Percentiles rank a stretch among this genome's conserved stretches.
Evolutionary conservation across 2,888 invertebrate genomes (phyloP).

Genomic region (Steinernema scapterisci): DNA sequence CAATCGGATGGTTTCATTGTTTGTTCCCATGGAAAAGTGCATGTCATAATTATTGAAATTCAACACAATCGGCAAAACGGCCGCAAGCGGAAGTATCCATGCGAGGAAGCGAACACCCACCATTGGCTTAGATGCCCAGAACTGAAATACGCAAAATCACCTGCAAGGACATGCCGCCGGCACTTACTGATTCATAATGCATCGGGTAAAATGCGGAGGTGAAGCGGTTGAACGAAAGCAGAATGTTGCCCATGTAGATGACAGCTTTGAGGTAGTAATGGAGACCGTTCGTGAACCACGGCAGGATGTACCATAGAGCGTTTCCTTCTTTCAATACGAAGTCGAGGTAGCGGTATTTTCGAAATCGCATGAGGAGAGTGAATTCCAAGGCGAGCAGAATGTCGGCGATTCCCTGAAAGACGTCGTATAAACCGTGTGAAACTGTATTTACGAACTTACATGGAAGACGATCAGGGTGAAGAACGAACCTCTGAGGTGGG

Average conservation of each 20-base stretch:
- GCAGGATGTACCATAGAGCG: slow-evolving; percentile 6
- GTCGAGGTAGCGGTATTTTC: slow-evolving; percentile 21
- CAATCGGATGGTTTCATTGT: slow-evolving; percentile 2
- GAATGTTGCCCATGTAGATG: slow-evolving; percentile 25
- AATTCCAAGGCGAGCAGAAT: background rate
- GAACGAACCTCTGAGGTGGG: background rate
- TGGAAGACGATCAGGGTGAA: slow-evolving; percentile 6
- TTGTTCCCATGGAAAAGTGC: background rate
- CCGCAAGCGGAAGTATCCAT: slow-evolving; percentile 5
- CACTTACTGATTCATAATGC: slow-evolving; percentile 12
- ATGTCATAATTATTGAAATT: background rate
- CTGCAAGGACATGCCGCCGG: background rate
- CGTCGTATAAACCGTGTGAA: background rate
- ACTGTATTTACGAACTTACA: background rate
- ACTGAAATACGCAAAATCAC: background rate
- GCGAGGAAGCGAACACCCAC: slow-evolving; percentile 1
- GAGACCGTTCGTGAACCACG: slow-evolving; percentile 9
- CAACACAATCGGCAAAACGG: slow-evolving; percentile 6
- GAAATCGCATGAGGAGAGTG: background rate
- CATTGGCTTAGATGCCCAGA: slow-evolving; percentile 1
- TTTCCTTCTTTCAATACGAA: background rate
- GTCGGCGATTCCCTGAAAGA: slow-evolving; percentile 1
- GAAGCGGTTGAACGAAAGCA: slow-evolving; percentile 17
- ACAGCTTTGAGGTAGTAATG: slow-evolving; percentile 22
- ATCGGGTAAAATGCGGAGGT: slow-evolving; percentile 1